Evolutionary conservation across 2,888 invertebrate species (phyloP), one percentile per base, ranked within the genome.

Genomic region (Onthophagus sagittarius): DNA sequence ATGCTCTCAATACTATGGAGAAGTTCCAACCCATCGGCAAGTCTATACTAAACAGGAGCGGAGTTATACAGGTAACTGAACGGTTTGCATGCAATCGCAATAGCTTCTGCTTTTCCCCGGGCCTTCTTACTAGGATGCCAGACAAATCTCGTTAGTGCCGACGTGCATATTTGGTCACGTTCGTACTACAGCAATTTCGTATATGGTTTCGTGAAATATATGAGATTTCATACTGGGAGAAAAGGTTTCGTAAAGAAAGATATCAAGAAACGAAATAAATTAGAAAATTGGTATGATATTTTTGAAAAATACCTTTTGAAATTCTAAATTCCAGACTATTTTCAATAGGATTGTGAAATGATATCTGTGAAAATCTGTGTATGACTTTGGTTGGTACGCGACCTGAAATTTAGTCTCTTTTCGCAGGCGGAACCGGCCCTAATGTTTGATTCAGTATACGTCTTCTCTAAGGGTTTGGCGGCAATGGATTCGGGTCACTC

Each of bases 1-100:
- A 94, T 76, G 89, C 92, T 2, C 88, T 95, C 53, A 91, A 91
- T 74, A 92, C 95, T 81, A 96, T 96, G 94, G 94, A 94, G 86
- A 91, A 92, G 83, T 94, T 96, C 83, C 95, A 95, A 80, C 94
- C 95, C 0, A 92, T 94, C 75, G 94, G 95, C 0, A 91, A 93
- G 71, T 90, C 92, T 64, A 93, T 94, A 75, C 87, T 93, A 33
- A 92, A 92, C 78, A 90, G 89, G 67, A 88, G 88, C 74, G 90
- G 90, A 33, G 88, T 91, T 73, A 91, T 92, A 79, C 90, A 91
- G 88, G 92, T 91, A 83, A 81, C 81, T 7, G 39, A 11, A 11
- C 39, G 39, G 39, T 53, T 53, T 53, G 39, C 39, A 53, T 53
- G 39, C 39, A 72, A 72, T 72, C 33, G 62, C 33, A 32, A 63